These are phyloP conservation scores for Erethizon dorsatum DNA, from an alignment of 2,797 vertebrate genomes.

Conservation along the genomic window DNA sequence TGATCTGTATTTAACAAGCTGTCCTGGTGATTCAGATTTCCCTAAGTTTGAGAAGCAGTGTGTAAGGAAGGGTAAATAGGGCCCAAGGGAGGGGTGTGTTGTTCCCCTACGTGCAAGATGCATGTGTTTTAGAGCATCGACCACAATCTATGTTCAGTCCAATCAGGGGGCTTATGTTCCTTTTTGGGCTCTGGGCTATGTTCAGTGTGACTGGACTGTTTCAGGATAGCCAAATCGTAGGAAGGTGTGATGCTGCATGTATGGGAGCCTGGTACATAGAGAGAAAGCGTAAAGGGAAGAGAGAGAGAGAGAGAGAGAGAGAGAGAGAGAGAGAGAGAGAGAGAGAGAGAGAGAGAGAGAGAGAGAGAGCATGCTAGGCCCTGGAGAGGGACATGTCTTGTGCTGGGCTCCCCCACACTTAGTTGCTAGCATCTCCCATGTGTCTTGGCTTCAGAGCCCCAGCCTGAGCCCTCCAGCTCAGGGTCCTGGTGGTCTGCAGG, in stretches of 20 bases:
- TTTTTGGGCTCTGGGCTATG: not conserved
- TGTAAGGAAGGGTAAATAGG: not conserved
- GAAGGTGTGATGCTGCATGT: not conserved
- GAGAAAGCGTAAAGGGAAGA: not conserved
- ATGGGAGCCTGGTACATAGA: not conserved
- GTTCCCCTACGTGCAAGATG: not conserved
- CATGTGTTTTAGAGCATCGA: accelerated
- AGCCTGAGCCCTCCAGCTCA: not conserved
- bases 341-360: not conserved
- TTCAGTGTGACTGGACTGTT: not conserved
- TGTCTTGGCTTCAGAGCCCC: not conserved
- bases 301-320: not conserved
- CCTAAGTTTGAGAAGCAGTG: not conserved
- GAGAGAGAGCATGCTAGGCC: not conserved
- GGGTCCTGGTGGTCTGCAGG: not conserved
- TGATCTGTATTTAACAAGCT: conserved; percentile 18
- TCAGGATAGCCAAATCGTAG: not conserved
- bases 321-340: not conserved
- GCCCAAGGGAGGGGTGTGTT: not conserved
- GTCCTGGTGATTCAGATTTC: conserved; percentile 7
- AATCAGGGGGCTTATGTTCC: not conserved
- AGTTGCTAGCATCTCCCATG: not conserved
- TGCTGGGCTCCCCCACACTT: not conserved
- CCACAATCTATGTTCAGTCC: not conserved
- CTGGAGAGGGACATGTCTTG: not conserved